phyloP scores from a whole-genome alignment of 2,888 invertebrate genomes.

The Drosophila greeni region DNA sequence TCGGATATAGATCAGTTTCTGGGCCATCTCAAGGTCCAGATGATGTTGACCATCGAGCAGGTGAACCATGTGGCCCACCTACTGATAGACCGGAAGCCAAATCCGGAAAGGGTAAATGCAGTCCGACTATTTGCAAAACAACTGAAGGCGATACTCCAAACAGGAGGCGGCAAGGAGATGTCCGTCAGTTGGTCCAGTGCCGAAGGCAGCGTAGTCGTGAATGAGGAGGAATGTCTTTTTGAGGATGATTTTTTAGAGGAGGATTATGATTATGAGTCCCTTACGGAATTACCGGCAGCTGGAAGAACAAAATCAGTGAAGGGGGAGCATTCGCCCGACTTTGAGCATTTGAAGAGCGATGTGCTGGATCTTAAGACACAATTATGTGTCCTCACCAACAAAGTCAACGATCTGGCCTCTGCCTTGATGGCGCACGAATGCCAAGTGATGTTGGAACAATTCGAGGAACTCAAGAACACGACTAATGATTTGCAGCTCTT shows the following conservation, averaged over 20 bases:
- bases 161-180: constrained; percentile 37
- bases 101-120: constrained; percentile 43
- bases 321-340: constrained; percentile 57
- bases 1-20: constrained; percentile 46
- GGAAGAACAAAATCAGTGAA: no score
- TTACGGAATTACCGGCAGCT: constrained; percentile 39
- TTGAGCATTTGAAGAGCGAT: constrained; percentile 67
- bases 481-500: constrained; percentile 55
- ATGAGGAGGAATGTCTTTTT: constrained; percentile 21
- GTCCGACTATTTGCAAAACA: constrained; percentile 54
- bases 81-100: constrained; percentile 57
- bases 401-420: constrained; percentile 71
- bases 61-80: constrained; percentile 62
- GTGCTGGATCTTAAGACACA: constrained; percentile 67
- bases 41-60: constrained; percentile 67
- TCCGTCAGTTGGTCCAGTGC: constrained; percentile 59
- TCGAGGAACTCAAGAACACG: constrained; percentile 56
- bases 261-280: neutral
- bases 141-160: constrained; percentile 50
- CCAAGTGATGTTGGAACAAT: constrained; percentile 49
- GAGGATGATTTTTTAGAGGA: constrained; percentile 36
- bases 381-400: constrained; percentile 72
- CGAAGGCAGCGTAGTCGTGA: constrained; percentile 37
- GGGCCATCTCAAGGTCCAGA: constrained; percentile 52
- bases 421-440: constrained; percentile 66